A percentile compares a stretch with the other conserved stretches of the same genome.
phyloP scores from a whole-genome alignment of 2,113 vertebrate species.

The Nettapus auritus region DNA sequence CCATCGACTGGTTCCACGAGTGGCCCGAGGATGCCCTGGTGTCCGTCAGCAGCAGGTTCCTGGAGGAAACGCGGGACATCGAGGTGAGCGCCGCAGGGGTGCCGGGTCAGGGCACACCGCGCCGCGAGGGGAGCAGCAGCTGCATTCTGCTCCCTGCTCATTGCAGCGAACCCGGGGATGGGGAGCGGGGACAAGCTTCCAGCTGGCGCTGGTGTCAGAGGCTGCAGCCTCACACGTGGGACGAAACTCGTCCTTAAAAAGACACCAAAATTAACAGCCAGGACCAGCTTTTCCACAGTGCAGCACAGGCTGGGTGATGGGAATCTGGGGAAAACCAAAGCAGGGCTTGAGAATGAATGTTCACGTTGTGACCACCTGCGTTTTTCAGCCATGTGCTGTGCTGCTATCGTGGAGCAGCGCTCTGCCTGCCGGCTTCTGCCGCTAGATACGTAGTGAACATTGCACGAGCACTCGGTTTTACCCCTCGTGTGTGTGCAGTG shows the following conservation, averaged over 20 bases:
- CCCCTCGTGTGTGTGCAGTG: accelerated
- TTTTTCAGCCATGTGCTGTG: accelerated
- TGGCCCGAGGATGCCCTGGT: constrained; percentile 78
- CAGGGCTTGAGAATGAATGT: background rate
- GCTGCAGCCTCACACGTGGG: background rate
- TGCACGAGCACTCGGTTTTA: background rate
- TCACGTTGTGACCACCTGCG: accelerated
- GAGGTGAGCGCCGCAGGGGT: constrained; percentile 22
- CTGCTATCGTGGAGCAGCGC: background rate
- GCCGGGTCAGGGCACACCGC: accelerated
- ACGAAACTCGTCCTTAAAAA: background rate
- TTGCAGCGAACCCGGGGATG: background rate
- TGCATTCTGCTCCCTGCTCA: background rate
- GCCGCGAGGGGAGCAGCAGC: too few relatives aligned
- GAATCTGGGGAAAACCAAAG: background rate
- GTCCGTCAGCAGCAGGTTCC: constrained; percentile 78
- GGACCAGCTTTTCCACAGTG: background rate
- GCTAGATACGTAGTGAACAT: accelerated
- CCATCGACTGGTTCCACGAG: constrained; percentile 83
- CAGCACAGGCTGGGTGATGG: background rate
- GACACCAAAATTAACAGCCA: background rate
- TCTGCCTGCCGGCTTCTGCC: background rate
- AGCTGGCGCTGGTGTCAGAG: background rate
- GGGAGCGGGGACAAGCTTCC: background rate
- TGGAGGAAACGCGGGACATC: constrained; percentile 73